Evolutionary conservation across 2,113 vertebrate species (phyloP), one percentile per base, ranked within the genome.

Genomic region (Chloropsis hardwickii): DNA sequence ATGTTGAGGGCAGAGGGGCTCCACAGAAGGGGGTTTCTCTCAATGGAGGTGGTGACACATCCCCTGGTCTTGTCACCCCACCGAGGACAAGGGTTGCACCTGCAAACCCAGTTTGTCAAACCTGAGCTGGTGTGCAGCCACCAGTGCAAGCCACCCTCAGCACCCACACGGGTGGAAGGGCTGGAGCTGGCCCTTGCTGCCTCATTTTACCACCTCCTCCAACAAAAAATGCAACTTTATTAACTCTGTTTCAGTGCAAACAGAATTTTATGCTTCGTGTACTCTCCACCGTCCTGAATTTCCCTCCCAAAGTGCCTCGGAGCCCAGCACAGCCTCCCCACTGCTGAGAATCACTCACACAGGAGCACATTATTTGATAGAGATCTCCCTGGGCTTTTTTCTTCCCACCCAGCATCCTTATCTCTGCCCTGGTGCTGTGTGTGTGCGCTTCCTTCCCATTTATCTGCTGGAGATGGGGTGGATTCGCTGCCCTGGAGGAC

Each of bases 81-180:
- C 13, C 4, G 1, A 42, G 51, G 39, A 29, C n/a, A 37, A 12
- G 2, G 4, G 28, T 13, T 37, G 81, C 31, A 37, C 27, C 53
- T 4, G 3, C 61, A 70, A 56, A 29, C 11, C 11, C 60, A 15
- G 12, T 29, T 3, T 56, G 66, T 33, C 19, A 42, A 64, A 45
- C 12, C 73, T 1, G 54, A 65, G 24, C 47, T 4, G 2, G 19
- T 11, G 19, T 11, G 45, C 73, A 60, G 65, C 60, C 47, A 4
- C 62, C 85, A 39, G 58, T 2, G 5, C 62, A 20, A 3, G 10
- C 28, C 53, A 6, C 13, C 15, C 57, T n/a, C 28, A 31, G 31
- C 39, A 11, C 24, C 20, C 9, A 12, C 16, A 2, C 0, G 0
- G 3, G 8, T 4, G 31, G 19, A 27, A 35, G 2, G 60, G 17